Evolutionary conservation across 1,140 invertebrate species (phyloP).

Genomic region (Trypoxylus dichotomus): DNA sequence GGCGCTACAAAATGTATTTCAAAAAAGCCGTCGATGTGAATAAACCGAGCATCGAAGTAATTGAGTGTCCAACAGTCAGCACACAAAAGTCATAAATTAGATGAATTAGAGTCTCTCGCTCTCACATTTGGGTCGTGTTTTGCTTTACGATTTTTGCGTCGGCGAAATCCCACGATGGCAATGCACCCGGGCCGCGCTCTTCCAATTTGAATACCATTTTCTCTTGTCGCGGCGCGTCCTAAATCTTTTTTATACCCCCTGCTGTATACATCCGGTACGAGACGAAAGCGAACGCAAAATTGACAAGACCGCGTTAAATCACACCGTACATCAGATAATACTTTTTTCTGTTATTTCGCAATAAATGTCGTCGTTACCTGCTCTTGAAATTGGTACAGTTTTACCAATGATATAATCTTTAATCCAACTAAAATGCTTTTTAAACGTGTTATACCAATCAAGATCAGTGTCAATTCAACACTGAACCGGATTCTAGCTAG

Average conservation of each 20-base stretch:
- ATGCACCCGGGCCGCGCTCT: not conserved
- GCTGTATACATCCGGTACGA: not conserved
- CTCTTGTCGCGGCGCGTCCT: not conserved
- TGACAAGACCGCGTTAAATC: not conserved
- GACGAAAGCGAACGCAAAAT: not conserved
- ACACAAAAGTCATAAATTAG: conserved; percentile 7
- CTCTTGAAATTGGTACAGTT: too few relatives aligned
- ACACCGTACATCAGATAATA: too few relatives aligned
- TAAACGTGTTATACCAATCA: too few relatives aligned
- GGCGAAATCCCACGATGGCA: not conserved
- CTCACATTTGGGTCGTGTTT: not conserved
- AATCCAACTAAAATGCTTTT: too few relatives aligned
- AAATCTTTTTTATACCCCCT: not conserved
- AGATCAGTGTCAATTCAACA: too few relatives aligned
- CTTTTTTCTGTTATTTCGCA: too few relatives aligned
- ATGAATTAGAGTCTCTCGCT: conserved; percentile 1
- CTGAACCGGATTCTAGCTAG: too few relatives aligned
- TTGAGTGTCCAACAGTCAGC: conserved; percentile 1
- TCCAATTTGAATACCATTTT: conserved; percentile 3
- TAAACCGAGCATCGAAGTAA: not conserved
- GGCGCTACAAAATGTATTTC: not conserved
- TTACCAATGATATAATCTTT: too few relatives aligned
- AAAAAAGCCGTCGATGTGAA: not conserved
- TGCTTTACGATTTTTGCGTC: conserved; percentile 1
- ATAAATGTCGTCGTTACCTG: too few relatives aligned